These are phyloP conservation scores for Augiades crinisus DNA, from an alignment of 2,888 invertebrate genomes.

Conservation along the genomic window DNA sequence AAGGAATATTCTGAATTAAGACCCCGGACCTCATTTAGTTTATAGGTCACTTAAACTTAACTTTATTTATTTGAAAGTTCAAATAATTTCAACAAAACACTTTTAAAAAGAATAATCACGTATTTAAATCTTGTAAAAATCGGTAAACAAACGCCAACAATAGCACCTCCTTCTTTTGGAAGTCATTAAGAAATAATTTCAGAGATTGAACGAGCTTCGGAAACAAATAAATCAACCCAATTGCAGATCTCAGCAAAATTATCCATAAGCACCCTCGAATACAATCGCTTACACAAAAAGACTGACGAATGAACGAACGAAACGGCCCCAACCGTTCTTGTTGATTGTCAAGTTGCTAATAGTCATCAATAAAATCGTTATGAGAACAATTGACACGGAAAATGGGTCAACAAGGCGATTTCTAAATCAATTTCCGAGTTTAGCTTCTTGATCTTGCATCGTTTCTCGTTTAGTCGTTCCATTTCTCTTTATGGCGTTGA, in stretches of 20 bases:
- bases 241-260: not conserved
- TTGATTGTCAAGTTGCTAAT: conserved; percentile 24
- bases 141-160: no score
- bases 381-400: conserved; percentile 24
- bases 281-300: conserved; percentile 1
- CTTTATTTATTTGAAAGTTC: no score
- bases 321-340: not conserved
- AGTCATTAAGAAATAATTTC: no score
- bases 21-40: no score
- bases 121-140: no score
- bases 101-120: no score
- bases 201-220: no score
- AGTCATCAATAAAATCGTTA: conserved; percentile 21
- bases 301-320: not conserved
- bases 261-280: not conserved
- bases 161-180: no score
- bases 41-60: no score
- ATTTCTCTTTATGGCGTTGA: not conserved
- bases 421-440: conserved; percentile 19
- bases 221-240: not conserved
- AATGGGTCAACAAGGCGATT: conserved; percentile 22
- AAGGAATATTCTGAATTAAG: no score
- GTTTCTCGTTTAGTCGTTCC: not conserved
- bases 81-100: no score
- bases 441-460: not conserved